Base-by-base conservation (phyloP, 1,140 invertebrate species). In the Drosophila sturtevanti region DNA sequence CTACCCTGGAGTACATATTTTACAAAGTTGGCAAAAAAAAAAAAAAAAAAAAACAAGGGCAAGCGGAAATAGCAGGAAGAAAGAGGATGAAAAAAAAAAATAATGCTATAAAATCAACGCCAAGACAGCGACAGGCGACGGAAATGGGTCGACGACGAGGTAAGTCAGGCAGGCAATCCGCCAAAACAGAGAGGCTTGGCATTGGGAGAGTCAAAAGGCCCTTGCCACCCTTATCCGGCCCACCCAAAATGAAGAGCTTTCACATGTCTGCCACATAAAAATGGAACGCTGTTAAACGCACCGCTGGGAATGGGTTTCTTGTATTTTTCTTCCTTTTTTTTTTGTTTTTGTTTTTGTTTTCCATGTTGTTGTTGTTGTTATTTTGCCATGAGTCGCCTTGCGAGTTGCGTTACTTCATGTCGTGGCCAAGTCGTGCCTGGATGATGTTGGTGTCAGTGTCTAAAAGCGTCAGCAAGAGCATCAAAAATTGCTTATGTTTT, bases 401-500 rank as follows among this genome's bases (percentile, higher is more conserved):
- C n/a, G 16, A 16, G 16, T 21, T 18, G 41, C 41, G 16, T 44
- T 24, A 31, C 7, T 7, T 12, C 27, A 31, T 6, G 27, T 31
- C 27, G 27, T 7, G 41, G 16, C 9, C 41, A 48, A 48, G 41
- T 18, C 16, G 16, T 21, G 41, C 16, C 41, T 16, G 56, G 62
- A 72, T 65, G 81, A 75, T 87, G 62, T 72, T 77, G 79, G 82
- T 86, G 82, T 86, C 84, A 77, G 76, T 86, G 63, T 82, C 81
- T 81, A 78, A 81, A 85, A 69, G 51, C 44, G 63, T 61, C 38
- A 68, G 34, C 60, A 63, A 44, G n/a, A 67, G 58, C 72, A 81
- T 67, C 81, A 87, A 79, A 82, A 86, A 87, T 82, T 87, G 82
- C 82, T 86, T 86, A 86, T 86, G 82, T 86, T 86, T 86, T 86